phyloP scores from a whole-genome alignment of 1,140 invertebrate species.

The Cryptotermes secundus region DNA sequence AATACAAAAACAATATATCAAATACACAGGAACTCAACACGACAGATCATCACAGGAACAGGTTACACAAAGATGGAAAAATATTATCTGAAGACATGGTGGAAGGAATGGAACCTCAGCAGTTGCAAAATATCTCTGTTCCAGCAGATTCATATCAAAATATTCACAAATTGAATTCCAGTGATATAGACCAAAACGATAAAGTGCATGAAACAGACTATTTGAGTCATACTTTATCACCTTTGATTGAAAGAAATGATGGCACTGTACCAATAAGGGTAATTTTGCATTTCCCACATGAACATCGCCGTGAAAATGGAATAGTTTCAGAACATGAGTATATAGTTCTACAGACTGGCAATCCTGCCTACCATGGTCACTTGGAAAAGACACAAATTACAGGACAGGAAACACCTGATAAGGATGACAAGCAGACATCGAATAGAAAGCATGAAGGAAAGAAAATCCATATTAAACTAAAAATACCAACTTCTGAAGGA shows the following conservation, averaged over 20 bases:
- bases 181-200: neutral
- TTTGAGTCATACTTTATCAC: neutral
- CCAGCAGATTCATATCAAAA: neutral
- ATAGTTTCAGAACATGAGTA: constrained; percentile 41
- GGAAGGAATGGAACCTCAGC: no score
- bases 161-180: neutral
- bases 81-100: no score
- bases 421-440: neutral
- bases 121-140: neutral
- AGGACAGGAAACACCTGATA: neutral
- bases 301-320: constrained; percentile 38
- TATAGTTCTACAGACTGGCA: constrained; percentile 40
- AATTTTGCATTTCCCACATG: constrained; percentile 46
- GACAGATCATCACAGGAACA: no score
- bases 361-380: constrained; percentile 43
- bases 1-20: no score
- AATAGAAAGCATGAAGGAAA: neutral
- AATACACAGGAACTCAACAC: no score
- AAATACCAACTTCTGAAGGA: no score
- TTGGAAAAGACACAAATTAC: constrained; percentile 23
- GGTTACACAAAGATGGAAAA: no score
- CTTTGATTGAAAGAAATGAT: constrained; percentile 28
- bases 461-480: neutral
- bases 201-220: neutral
- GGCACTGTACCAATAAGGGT: constrained; percentile 40